A percentile compares a stretch with the other conserved stretches of the same genome.
Conservation (phyloP, 2,113 vertebrate species). For the Albula glossodonta region DNA sequence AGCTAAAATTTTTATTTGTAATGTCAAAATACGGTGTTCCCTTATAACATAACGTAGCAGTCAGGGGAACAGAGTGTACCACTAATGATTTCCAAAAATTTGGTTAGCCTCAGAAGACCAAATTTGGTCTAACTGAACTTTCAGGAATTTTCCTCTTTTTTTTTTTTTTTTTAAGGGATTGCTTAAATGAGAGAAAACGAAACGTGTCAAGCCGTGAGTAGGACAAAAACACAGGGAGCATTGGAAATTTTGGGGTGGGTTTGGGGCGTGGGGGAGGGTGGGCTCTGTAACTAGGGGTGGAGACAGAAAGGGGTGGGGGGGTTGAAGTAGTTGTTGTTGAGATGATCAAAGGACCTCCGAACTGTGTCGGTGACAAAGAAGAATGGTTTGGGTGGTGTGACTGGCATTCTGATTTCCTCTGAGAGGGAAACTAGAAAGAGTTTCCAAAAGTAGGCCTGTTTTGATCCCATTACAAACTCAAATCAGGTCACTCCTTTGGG, state of each 20-base stretch:
- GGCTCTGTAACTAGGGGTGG: constrained; percentile 29
- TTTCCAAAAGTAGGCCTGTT: constrained; percentile 47
- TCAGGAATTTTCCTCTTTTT: background rate
- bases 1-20: background rate
- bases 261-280: constrained; percentile 3
- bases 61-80: background rate
- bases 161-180: background rate
- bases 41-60: background rate
- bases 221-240: constrained; percentile 28
- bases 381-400: constrained; percentile 60
- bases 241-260: constrained; percentile 27
- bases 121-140: background rate
- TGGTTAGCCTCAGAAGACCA: background rate
- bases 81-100: background rate
- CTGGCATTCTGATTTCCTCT: constrained; percentile 67
- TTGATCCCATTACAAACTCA: constrained; percentile 50
- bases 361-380: constrained; percentile 61
- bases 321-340: constrained; percentile 51
- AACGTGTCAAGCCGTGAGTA: constrained; percentile 13
- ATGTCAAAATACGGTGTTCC: background rate
- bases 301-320: constrained; percentile 13
- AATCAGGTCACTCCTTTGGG: constrained; percentile 42
- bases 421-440: constrained; percentile 31
- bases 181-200: constrained; percentile 28
- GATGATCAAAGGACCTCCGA: constrained; percentile 66